A percentile compares a stretch with the other conserved stretches of the same genome.
Conservation (phyloP, 2,888 invertebrate genomes). For the Apamea anceps region DNA sequence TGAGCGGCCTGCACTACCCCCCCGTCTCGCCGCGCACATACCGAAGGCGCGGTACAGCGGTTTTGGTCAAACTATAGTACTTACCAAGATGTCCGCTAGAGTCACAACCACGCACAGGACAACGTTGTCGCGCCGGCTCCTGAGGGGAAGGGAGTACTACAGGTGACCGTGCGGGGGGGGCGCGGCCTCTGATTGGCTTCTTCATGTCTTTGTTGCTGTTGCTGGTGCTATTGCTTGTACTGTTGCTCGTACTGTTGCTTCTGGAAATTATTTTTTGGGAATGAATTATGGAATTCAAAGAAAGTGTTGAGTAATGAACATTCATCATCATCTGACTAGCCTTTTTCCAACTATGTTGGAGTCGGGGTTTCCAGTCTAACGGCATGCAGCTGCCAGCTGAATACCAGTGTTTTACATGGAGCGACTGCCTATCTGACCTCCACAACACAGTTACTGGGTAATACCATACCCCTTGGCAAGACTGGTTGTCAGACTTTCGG, state of each 20-base stretch:
- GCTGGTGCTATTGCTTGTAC: slow-evolving; percentile 35
- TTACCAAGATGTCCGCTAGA: slow-evolving; percentile 37
- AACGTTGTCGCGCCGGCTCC: slow-evolving; percentile 91
- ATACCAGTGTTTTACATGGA: background rate
- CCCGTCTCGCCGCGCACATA: too few species aligned
- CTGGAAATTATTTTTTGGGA: background rate
- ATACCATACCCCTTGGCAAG: background rate
- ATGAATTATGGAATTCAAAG: background rate
- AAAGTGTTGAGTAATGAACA: background rate
- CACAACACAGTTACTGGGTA: background rate
- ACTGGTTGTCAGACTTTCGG: background rate
- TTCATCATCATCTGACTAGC: background rate
- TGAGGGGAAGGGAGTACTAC: slow-evolving; percentile 71
- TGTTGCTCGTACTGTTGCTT: slow-evolving; percentile 37
- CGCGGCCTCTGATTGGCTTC: slow-evolving; percentile 73
- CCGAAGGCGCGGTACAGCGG: too few species aligned
- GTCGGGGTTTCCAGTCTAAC: background rate
- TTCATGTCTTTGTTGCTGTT: slow-evolving; percentile 80
- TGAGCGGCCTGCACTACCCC: too few species aligned
- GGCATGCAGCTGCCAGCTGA: background rate
- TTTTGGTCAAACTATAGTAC: too few species aligned
- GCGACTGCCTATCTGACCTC: background rate
- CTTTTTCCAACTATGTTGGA: background rate
- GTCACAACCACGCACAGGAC: slow-evolving; percentile 91
- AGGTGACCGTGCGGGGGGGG: slow-evolving; percentile 74